Evolutionary conservation across 2,888 invertebrate genomes (phyloP), one percentile per base, ranked within the genome.

Genomic region (Empis livida): DNA sequence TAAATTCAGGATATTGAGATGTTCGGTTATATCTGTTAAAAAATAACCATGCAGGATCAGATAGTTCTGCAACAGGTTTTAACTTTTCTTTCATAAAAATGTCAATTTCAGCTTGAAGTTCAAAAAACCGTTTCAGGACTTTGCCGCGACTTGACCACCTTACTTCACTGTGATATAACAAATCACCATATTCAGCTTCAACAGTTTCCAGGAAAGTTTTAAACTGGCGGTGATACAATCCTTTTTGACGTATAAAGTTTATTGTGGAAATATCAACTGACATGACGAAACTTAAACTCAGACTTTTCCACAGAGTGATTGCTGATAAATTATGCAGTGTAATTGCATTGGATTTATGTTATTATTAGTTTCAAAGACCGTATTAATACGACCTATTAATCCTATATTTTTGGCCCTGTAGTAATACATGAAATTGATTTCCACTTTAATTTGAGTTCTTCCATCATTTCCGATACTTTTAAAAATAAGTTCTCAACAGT

Each of bases 271-370:
- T 32, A 11, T 32, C 15, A 43, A 43, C 37, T 37, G 20, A 37
- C 44, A 35, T 37, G 14, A 35, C 44, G 37, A 10, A 35, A 23
- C n/a, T 16, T 37, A 27, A 20, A 14, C 23, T 37, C 9, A 20
- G 17, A 44, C 14, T 27, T 27, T 38, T 23, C 38, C 23, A n/a
- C 35, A 37, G 14, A 37, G 27, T 8, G 43, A 14, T 27, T 43
- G 43, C 31, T 43, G 43, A 16, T 32, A 32, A 31, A 43, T 43
- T 31, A 43, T 43, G 16, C 32, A 43, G 31, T 32, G 43, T 23
- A 16, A 31, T 10, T 43, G 14, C 43, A 32, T 31, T 6, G 32
- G 43, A 9, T 43, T 43, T 8, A 6, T 11, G n/a, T 35, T n/a
- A 8, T 35, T 35, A 35, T n/a, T 13, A n/a, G 4, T 35, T 35